Base-by-base conservation (phyloP, 2,888 invertebrate species). In the Xylocampa areola region DNA sequence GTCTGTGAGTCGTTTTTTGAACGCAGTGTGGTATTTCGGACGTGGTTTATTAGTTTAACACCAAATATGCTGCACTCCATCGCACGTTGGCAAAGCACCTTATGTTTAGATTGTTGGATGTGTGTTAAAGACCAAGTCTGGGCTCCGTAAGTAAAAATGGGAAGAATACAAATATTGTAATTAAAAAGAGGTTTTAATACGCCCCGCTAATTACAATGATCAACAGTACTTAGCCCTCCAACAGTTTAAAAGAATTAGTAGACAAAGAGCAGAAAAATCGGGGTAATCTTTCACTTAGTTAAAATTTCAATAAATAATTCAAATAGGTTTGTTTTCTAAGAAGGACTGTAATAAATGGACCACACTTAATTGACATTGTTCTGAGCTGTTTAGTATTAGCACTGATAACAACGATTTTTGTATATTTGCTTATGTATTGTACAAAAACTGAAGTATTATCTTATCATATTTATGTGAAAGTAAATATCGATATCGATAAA, bases 341-440 rank as follows among this genome's bases (percentile, higher is more conserved):
- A 40, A 53, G 37, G 51, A 7, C 35, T 36, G 8, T 48, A 43
- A 59, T 55, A 53, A 59, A 68, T 67, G 61, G 47, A 47, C 32
- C 47, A 57, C 47, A 39, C 35, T 53, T 61, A 66, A 69, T 71
- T 69, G 51, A 71, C 57, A 71, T 61, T 69, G 47, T 61, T 67
- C 61, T 25, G 6, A 25, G 4, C 25, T n/a, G n/a, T n/a, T n/a
- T n/a, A n/a, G n/a, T n/a, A n/a, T n/a, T n/a, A n/a, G n/a, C n/a
- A n/a, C n/a, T 5, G 8, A 25, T 25, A 25, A 25, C 7, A 23
- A 25, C 8, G n/a, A n/a, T n/a, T n/a, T n/a, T n/a, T 8, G 25
- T 8, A 5, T 25, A 25, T 25, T 25, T 25, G 10, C 10, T 21
- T 21, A 2, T 25, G 25, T 25, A n/a, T 25, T 8, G 25, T 8